phyloP scores from a whole-genome alignment of 2,113 vertebrate species.

The Semnornis frantzii region DNA sequence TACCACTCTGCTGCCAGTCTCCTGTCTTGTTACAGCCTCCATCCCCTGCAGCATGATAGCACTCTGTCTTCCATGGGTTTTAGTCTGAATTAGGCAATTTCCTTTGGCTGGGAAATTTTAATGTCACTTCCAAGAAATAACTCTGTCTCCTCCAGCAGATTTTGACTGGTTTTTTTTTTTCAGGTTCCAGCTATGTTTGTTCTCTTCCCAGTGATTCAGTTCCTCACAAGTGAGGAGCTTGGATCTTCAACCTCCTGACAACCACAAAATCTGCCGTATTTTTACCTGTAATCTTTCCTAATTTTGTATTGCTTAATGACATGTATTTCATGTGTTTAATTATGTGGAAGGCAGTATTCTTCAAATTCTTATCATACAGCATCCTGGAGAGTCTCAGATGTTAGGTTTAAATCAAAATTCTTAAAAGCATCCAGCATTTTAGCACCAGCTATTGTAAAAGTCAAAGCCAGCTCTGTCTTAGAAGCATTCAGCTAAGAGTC shows the following conservation, averaged over 20 bases:
- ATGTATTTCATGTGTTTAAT: not conserved
- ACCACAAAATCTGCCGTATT: not conserved
- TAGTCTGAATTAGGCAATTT: not conserved
- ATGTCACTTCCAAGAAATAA: not conserved
- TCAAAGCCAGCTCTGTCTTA: not conserved
- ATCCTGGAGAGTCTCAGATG: not conserved
- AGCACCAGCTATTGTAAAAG: not conserved
- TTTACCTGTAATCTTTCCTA: not conserved
- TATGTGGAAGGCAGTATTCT: not conserved
- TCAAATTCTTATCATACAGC: not conserved
- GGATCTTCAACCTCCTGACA: not conserved
- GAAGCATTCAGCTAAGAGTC: not conserved
- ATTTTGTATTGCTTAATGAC: not conserved
- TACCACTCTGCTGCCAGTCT: not conserved
- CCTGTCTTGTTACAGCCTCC: not conserved
- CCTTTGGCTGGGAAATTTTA: not conserved
- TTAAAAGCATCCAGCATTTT: not conserved
- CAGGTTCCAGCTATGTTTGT: not conserved
- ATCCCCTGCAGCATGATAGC: not conserved
- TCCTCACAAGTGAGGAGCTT: not conserved
- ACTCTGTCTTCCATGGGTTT: not conserved
- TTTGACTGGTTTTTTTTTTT: not conserved
- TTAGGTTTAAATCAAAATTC: conserved; percentile 5
- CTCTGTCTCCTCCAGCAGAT: not conserved
- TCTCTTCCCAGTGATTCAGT: not conserved